Base-by-base conservation (phyloP, 37 sponge, comb jelly and placozoan species). In the Cliona cf. orientalis region DNA sequence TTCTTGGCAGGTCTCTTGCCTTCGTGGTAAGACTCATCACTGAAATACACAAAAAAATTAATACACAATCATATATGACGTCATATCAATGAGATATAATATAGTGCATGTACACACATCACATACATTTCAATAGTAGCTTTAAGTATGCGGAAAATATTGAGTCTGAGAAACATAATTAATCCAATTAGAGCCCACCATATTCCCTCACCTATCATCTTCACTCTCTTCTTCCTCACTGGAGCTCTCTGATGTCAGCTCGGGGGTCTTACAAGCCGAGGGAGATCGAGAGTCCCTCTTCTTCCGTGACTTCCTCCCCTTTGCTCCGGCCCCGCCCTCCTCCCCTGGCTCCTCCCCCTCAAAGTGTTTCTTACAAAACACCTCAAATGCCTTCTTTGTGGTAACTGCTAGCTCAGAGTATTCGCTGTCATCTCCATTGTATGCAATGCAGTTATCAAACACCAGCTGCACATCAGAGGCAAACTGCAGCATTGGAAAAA, bases 341-440 rank as follows among this genome's bases (percentile, higher is more conserved):
- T 21, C 37, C 3, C 53, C 56, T 46, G 49, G 71, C 3, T 0
- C 72, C 59, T 28, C 64, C 17, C 64, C 72, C n/a, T 76, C 77
- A 25, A 93, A 74, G 53, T 84, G 80, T 28, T 76, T 62, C 45
- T 77, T 76, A 38, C 72, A 43, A 31, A 93, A 78, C 53, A 80
- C 61, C 53, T 86, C 58, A 60, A 93, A 89, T 17, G 12, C 0
- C 56, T 82, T 71, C 43, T 35, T 37, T 63, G 86, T 72, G 5
- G 66, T 68, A 25, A 86, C 66, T 3, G 94, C 94, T 58, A 93
- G 77, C 42, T 89, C 94, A 49, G 67, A 59, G 42, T 93, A 93
- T 67, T 93, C 94, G 42, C 85, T 94, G 64, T 87, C 95, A 22
- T 87, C 91, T 3, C 95, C 95, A 60, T 94, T 94, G 63, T 94